Evolutionary conservation across 2,797 vertebrate species (phyloP).

Genomic region (Atherinosoma microstoma): DNA sequence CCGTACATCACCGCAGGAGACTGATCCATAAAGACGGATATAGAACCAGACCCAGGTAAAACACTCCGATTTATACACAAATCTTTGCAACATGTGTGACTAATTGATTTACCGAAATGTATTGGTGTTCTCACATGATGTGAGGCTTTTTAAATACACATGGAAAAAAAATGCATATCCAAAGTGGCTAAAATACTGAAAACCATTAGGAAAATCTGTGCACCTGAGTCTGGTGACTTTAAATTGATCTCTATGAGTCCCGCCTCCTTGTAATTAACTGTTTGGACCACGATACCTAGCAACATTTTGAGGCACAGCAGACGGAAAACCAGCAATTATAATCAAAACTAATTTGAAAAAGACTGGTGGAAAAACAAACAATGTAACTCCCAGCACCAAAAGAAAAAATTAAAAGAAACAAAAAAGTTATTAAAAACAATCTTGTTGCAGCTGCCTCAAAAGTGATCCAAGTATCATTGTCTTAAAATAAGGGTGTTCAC

Average conservation of each 20-base stretch:
- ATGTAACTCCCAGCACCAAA: slow-evolving; percentile 27
- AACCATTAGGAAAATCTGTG: slow-evolving; percentile 41
- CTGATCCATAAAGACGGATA: slow-evolving; percentile 57
- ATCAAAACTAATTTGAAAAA: slow-evolving; percentile 39
- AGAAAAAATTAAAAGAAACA: slow-evolving; percentile 37
- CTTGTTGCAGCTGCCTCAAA: slow-evolving; percentile 70
- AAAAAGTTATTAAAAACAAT: slow-evolving; percentile 36
- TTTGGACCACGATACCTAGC: slow-evolving; percentile 64
- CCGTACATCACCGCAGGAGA: slow-evolving; percentile 64
- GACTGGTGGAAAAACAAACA: slow-evolving; percentile 30
- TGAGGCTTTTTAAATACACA: slow-evolving; percentile 33
- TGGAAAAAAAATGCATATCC: slow-evolving; percentile 39
- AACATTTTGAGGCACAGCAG: slow-evolving; percentile 74
- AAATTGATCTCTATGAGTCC: slow-evolving; percentile 54
- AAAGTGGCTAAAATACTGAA: slow-evolving; percentile 60
- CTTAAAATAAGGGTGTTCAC: slow-evolving; percentile 71
- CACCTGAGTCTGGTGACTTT: slow-evolving; percentile 58
- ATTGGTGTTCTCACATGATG: slow-evolving; percentile 28
- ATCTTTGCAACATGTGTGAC: slow-evolving; percentile 39
- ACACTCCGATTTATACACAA: slow-evolving; percentile 37
- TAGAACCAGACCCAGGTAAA: slow-evolving; percentile 65
- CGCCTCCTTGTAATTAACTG: slow-evolving; percentile 58
- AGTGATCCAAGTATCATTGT: slow-evolving; percentile 61
- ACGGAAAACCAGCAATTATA: slow-evolving; percentile 46
- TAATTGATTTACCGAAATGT: slow-evolving; percentile 34